These are phyloP conservation scores for Copsychus sechellarum DNA, from an alignment of 2,113 vertebrate genomes.

Conservation along the genomic window DNA sequence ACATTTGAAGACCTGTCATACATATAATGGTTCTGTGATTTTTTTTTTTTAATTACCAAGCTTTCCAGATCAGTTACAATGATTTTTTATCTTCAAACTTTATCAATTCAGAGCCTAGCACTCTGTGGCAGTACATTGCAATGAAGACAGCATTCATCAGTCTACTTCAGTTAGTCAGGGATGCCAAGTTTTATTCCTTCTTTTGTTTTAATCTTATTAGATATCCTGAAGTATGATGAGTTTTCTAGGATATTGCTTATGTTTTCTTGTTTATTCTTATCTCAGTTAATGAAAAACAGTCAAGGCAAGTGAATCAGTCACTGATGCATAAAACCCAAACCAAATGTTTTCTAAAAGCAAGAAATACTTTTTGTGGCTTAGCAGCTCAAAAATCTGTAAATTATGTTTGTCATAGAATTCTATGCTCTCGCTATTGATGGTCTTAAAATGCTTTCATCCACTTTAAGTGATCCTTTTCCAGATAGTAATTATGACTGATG, in stretches of 20 bases:
- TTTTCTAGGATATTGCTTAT: background rate
- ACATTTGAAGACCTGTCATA: background rate
- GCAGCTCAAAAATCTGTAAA: background rate
- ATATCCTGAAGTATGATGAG: background rate
- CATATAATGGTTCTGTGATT: background rate
- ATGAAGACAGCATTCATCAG: background rate
- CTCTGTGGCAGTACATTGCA: background rate
- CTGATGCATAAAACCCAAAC: background rate
- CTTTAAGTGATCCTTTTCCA: slow-evolving; percentile 1
- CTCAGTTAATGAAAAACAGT: background rate
- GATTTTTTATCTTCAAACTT: background rate
- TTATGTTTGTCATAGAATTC: background rate
- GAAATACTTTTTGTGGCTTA: background rate
- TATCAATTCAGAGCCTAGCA: background rate
- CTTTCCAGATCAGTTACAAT: background rate
- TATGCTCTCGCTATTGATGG: background rate
- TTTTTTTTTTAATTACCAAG: background rate
- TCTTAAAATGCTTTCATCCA: background rate
- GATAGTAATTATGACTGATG: background rate
- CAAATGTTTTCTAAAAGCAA: background rate
- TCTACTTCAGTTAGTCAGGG: background rate
- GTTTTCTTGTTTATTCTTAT: background rate
- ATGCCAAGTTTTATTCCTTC: background rate
- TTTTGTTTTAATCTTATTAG: background rate
- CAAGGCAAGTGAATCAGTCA: background rate